These are phyloP conservation scores for Acanthosepion esculentum DNA, from an alignment of 2,888 invertebrate genomes.

Conservation along the genomic window DNA sequence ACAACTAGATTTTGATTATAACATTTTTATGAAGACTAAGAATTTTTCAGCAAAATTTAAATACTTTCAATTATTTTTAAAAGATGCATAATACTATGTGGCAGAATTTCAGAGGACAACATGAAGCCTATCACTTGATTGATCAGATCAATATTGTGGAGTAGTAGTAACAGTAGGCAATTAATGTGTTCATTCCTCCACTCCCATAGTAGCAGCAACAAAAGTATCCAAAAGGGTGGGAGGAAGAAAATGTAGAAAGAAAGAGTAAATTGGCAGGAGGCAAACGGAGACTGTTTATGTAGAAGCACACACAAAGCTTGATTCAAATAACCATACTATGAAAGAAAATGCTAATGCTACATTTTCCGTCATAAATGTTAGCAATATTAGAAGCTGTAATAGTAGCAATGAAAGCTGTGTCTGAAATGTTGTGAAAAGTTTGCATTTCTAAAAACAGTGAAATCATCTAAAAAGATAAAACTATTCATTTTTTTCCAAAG, in stretches of 20 bases:
- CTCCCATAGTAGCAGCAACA: not conserved
- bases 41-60: not conserved
- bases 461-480: not conserved
- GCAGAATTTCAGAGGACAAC: not conserved
- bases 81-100: not conserved
- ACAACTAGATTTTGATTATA: not conserved
- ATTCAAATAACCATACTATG: not conserved
- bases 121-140: slow-evolving; percentile 21
- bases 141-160: slow-evolving; percentile 24
- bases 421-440: not conserved
- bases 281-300: not conserved
- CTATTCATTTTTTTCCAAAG: not conserved
- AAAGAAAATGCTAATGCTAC: not conserved
- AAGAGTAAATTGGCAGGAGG: not conserved
- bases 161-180: not conserved
- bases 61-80: not conserved
- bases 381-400: not conserved
- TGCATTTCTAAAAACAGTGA: not conserved
- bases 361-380: not conserved
- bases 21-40: not conserved
- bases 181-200: slow-evolving; percentile 36
- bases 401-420: not conserved
- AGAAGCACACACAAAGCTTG: not conserved
- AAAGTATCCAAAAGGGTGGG: not conserved
- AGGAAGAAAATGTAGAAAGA: not conserved